Evolutionary conservation across 1,140 invertebrate species (phyloP).

Genomic region (Cydia pomonella): DNA sequence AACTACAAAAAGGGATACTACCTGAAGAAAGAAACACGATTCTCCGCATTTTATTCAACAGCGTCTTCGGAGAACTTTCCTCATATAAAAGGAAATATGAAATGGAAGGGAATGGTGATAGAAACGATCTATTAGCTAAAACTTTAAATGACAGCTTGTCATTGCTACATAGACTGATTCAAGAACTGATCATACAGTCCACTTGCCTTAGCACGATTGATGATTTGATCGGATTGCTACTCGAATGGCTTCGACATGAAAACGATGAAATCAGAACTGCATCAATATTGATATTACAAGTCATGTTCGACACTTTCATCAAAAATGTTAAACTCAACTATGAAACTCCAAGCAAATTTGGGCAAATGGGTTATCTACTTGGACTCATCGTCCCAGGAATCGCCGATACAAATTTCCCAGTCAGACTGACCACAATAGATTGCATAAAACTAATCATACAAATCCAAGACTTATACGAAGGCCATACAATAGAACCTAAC

Average conservation of each 20-base stretch:
- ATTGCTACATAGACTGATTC: constrained; percentile 83
- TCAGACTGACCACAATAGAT: constrained; percentile 83
- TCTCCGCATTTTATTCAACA: constrained; percentile 78
- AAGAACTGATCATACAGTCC: constrained; percentile 86
- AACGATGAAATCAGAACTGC: constrained; percentile 87
- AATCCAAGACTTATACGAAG: constrained; percentile 85
- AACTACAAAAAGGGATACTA: constrained; percentile 79
- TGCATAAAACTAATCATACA: constrained; percentile 84
- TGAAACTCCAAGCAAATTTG: constrained; percentile 86
- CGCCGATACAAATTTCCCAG: constrained; percentile 84
- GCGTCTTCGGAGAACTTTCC: constrained; percentile 79
- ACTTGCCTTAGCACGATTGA: constrained; percentile 86
- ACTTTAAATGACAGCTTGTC: constrained; percentile 83
- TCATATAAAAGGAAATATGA: constrained; percentile 81
- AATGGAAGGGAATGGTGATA: constrained; percentile 79
- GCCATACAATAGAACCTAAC: constrained; percentile 82
- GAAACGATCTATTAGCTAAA: constrained; percentile 81
- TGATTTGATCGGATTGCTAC: constrained; percentile 86
- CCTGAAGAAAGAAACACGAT: constrained; percentile 80
- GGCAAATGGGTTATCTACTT: constrained; percentile 87
- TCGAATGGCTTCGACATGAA: constrained; percentile 85
- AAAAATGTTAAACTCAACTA: constrained; percentile 85
- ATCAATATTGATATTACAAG: constrained; percentile 82
- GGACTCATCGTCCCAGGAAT: constrained; percentile 89
- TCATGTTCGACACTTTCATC: constrained; percentile 84